A percentile compares a stretch with the other conserved stretches of the same genome.
These are phyloP conservation scores for Odontamblyopus rebecca DNA, from an alignment of 2,797 vertebrate species.

Conservation along the genomic window DNA sequence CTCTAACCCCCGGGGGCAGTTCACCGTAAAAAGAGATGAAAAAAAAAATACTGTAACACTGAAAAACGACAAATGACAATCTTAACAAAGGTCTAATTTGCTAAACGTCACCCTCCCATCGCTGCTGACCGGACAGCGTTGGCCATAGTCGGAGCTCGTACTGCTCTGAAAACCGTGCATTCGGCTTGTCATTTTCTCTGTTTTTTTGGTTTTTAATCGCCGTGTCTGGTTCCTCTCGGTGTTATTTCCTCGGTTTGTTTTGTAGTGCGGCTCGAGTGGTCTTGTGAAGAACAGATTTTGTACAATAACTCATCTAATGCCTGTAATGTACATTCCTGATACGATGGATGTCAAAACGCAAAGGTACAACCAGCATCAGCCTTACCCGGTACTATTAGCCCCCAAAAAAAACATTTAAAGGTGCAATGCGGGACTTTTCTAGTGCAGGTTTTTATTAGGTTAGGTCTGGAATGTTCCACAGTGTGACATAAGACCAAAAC, in stretches of 20 bases:
- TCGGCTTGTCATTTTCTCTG: slow-evolving; percentile 59
- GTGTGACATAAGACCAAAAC: too few species aligned
- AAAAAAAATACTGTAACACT: slow-evolving; percentile 20
- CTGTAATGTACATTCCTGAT: slow-evolving; percentile 72
- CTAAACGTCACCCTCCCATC: slow-evolving; percentile 62
- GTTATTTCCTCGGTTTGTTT: slow-evolving; percentile 73
- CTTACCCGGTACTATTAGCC: not conserved
- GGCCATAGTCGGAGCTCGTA: slow-evolving; percentile 62
- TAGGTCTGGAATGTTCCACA: too few species aligned
- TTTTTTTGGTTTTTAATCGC: slow-evolving; percentile 67
- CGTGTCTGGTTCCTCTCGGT: slow-evolving; percentile 54
- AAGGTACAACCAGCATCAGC: slow-evolving; percentile 38
- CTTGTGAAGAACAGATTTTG: slow-evolving; percentile 69
- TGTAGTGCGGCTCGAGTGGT: slow-evolving; percentile 70
- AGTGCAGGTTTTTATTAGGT: too few species aligned
- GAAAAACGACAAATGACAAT: slow-evolving; percentile 81
- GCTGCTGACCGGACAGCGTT: slow-evolving; percentile 49
- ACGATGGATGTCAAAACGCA: slow-evolving; percentile 52
- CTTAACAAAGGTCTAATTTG: slow-evolving; percentile 73
- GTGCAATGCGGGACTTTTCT: too few species aligned
- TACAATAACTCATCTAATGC: slow-evolving; percentile 66
- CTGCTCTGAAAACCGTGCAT: not conserved
- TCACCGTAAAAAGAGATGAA: slow-evolving; percentile 16
- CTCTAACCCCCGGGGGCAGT: slow-evolving; percentile 13
- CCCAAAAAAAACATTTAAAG: too few species aligned